Base-by-base conservation (phyloP, 2,888 invertebrate species). In the Heteromyza rotundicornis region DNA sequence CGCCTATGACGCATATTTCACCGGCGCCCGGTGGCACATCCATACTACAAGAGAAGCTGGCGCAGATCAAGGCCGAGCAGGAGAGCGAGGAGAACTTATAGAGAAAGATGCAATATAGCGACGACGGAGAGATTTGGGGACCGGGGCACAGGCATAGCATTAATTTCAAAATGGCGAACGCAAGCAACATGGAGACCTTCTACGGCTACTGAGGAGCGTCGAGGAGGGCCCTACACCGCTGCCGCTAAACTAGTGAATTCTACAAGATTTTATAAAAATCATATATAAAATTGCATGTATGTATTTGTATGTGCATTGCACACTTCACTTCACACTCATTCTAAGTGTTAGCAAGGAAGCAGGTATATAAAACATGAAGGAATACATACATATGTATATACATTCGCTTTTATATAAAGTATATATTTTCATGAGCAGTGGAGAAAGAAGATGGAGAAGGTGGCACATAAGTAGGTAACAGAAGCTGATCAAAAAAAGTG, bases 31-130 rank as follows among this genome's bases (percentile, higher is more conserved):
- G 62, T 63, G 67, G 54, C 64, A 73, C 71, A 59, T 76, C 78
- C 62, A 81, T 80, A 67, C 64, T 79, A 63, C 81, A 82, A 55
- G 81, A 82, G 61, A 82, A 82, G 70, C 71, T 82, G 70, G 82
- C 79, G 50, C 78, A 80, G 73, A 82, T 82, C 63, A 83, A 82
- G 70, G 76, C 81, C 64, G 84, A 83, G 63, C 78, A 75, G 59
- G 68, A 70, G 50, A 68, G 63, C 24, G 81, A 82, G 63, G 79
- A 83, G 68, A 80, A 80, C 69, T 83, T 82, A 83, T 83, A 83
- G 82, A 81, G 78, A 72, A 71, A 71, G 73, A 73, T 77, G 72
- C 71, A 68, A 56, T 63, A 58, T 62, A 27, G 27, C 27, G 27
- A 27, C 27, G 27, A 27, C 3, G 16, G 40, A 14, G 40, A 40